These are phyloP conservation scores for Rhinichthys klamathensis DNA, from an alignment of 2,113 vertebrate species.

Conservation along the genomic window DNA sequence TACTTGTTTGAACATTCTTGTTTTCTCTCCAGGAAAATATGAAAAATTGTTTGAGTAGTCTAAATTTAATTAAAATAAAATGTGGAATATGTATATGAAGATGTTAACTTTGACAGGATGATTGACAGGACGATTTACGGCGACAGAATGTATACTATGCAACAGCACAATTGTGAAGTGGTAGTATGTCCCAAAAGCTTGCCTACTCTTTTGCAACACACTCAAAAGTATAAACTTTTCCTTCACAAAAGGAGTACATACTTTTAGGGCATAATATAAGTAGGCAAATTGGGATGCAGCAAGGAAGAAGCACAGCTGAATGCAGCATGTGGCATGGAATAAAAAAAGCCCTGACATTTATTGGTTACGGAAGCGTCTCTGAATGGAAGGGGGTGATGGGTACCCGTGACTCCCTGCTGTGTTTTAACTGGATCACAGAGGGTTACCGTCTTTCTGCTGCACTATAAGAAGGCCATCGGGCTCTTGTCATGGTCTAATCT, in stretches of 20 bases:
- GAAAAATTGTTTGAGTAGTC: no score
- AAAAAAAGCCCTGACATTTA: conserved; percentile 49
- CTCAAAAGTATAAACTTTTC: not conserved
- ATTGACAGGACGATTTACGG: no score
- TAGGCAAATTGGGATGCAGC: not conserved
- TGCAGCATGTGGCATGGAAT: conserved; percentile 36
- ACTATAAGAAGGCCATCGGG: conserved; percentile 25
- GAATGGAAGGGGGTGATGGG: not conserved
- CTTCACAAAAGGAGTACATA: not conserved
- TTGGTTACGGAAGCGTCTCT: not conserved
- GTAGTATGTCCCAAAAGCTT: no score
- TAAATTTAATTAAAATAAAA: no score
- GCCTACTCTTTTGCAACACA: not conserved
- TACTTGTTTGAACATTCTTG: no score
- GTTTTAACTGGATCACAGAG: conserved; percentile 42
- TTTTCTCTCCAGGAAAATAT: no score
- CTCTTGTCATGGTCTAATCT: conserved; percentile 5
- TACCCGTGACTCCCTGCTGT: conserved; percentile 5
- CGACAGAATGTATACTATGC: no score
- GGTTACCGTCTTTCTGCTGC: conserved; percentile 5
- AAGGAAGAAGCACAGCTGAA: conserved; percentile 31
- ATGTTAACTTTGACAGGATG: no score
- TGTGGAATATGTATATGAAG: no score
- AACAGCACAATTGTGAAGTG: no score
- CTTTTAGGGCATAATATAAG: conserved; percentile 3